These are phyloP conservation scores for Enteromius treurensis DNA, from an alignment of 2,797 vertebrate genomes.

Conservation along the genomic window DNA sequence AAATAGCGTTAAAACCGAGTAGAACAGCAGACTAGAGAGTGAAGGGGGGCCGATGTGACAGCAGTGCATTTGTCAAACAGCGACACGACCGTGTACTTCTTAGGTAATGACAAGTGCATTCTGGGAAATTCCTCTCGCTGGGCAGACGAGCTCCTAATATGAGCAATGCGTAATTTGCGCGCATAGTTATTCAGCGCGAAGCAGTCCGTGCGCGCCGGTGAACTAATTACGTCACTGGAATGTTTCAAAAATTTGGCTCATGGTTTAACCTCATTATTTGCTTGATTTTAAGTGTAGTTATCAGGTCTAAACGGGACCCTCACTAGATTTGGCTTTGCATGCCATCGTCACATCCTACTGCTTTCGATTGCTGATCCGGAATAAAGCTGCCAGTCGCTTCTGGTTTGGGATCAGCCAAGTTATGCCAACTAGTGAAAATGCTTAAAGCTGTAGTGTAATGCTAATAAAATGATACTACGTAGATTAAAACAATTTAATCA, in stretches of 20 bases:
- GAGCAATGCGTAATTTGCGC: constrained; percentile 71
- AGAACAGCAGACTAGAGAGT: not conserved
- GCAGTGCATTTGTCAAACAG: constrained; percentile 20
- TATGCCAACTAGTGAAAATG: not conserved
- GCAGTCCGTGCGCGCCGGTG: not conserved
- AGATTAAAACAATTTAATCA: not conserved
- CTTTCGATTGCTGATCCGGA: not conserved
- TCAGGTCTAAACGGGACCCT: not conserved
- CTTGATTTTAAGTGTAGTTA: not conserved
- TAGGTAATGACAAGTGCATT: constrained; percentile 76
- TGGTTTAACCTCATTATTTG: not conserved
- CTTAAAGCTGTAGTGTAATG: not conserved
- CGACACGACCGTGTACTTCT: constrained; percentile 50
- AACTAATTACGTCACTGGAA: not conserved
- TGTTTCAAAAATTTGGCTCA: not conserved
- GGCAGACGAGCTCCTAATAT: constrained; percentile 84
- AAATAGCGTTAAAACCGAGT: constrained; percentile 20
- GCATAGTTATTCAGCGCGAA: not conserved
- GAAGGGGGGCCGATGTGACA: constrained; percentile 26
- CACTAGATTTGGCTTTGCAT: not conserved
- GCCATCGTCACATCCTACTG: not conserved
- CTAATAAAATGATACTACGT: not conserved
- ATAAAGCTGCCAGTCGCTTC: not conserved
- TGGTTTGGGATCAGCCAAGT: not conserved
- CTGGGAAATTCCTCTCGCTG: constrained; percentile 83